Evolutionary conservation across 2,113 vertebrate genomes (phyloP), one percentile per base, ranked within the genome.

Genomic region (Hassar affinis): DNA sequence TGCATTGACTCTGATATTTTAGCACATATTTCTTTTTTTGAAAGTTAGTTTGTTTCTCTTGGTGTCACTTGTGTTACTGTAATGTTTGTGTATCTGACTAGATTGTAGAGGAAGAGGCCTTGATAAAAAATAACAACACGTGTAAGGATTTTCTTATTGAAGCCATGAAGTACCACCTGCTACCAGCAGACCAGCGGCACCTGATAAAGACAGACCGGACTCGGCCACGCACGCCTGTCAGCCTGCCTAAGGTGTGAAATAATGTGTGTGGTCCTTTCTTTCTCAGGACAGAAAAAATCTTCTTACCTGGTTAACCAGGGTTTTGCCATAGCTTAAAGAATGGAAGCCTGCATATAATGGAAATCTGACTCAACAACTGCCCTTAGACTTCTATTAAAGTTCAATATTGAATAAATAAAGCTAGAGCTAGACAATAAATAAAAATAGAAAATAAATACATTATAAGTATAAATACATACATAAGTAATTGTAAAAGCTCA

Each of bases 111-210:
- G 96, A 98, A 92, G 97, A 99, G 89, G 95, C 96, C 88, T 93
- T 99, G 89, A 97, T 99, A 89, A 99, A 98, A 92, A 98, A 99
- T 93, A 99, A 98, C 93, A 98, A 95, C 92, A 98, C 96, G 18
- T 99, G 97, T 91, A 99, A 99, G 88, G 97, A 99, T 85, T 99
- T 98, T 82, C 97, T 99, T 78, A 98, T 98, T 0, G 97, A 99
- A 88, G 97, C 97, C 11, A 98, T 99, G 97, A 99, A 99, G 90
- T 98, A 98, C 59, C 97, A 99, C 88, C 94, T 99, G 85, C 95
- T 99, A 86, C 97, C 97, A n/a, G 93, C 96, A 77, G 97, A 98
- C 91, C 97, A 99, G 92, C 94, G 97, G 22, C 96, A 97, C 76
- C 92, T 98, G 88, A 98, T 99, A 90, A 98, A 98, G 92, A 98